Conservation (phyloP, 2,888 invertebrate genomes). For the Trachelus tabidus region DNA sequence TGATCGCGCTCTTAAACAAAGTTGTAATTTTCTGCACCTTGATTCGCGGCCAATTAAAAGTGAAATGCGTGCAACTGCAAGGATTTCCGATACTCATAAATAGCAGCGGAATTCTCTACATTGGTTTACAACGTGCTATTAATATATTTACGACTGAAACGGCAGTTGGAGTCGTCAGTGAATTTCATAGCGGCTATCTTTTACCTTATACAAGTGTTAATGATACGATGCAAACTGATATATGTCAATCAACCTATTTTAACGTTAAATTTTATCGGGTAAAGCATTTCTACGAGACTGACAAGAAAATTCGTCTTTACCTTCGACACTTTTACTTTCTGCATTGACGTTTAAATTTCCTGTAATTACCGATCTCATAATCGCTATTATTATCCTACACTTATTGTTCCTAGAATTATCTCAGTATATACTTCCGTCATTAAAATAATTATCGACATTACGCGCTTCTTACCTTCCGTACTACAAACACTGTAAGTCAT, state of each 20-base stretch:
- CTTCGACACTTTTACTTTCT: constrained; percentile 21
- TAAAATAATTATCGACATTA: constrained; percentile 39
- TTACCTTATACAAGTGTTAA: background rate
- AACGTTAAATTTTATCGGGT: background rate
- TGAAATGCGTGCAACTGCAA: constrained; percentile 15
- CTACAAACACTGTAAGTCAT: background rate
- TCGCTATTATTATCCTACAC: constrained; percentile 24
- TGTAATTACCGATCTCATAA: background rate
- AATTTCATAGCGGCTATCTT: background rate
- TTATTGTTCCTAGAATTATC: constrained; percentile 40
- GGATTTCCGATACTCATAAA: constrained; percentile 6
- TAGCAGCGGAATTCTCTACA: background rate
- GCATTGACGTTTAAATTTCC: background rate
- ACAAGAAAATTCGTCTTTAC: constrained; percentile 38
- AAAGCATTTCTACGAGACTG: constrained; percentile 1
- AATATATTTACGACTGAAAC: background rate
- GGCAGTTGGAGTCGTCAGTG: background rate
- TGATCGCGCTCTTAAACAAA: background rate
- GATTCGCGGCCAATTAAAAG: constrained; percentile 2
- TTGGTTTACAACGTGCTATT: background rate
- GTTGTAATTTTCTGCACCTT: background rate
- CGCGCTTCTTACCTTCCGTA: background rate
- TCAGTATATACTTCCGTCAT: constrained; percentile 38
- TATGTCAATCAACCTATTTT: background rate
- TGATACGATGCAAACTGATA: background rate